Percentiles rank a stretch among this genome's conserved stretches.
phyloP scores from a whole-genome alignment of 2,113 vertebrate genomes.

The Marmota monax region DNA sequence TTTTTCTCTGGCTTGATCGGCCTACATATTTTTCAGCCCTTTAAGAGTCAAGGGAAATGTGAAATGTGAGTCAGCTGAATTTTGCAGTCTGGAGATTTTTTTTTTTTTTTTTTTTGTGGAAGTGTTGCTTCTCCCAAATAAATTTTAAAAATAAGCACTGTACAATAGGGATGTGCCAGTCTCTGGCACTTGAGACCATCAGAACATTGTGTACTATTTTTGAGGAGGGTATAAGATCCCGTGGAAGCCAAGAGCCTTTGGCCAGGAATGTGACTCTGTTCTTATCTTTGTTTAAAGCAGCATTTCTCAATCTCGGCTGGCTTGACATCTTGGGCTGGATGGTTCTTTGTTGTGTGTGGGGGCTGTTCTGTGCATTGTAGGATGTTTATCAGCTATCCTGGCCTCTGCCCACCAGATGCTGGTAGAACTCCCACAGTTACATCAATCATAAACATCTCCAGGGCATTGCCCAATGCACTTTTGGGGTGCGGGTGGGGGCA shows the following conservation, averaged over 20 bases:
- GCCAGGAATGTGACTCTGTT: conserved; percentile 10
- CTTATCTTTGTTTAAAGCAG: conserved; percentile 62
- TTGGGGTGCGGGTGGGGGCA: not conserved
- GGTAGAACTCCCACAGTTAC: not conserved
- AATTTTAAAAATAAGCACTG: conserved; percentile 66
- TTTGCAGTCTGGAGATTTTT: conserved; percentile 49
- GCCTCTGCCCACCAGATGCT: not conserved
- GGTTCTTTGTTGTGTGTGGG: not conserved
- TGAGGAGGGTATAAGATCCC: not conserved
- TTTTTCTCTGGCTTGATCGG: conserved; percentile 51
- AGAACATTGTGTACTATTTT: not conserved
- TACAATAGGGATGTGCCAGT: not conserved
- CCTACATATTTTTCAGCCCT: conserved; percentile 49
- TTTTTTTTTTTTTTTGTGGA: not conserved
- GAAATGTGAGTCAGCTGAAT: conserved; percentile 73
- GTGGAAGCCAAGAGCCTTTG: not conserved
- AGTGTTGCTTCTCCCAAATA: conserved; percentile 72
- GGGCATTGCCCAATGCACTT: not conserved
- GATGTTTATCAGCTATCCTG: not conserved
- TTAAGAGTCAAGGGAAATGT: conserved; percentile 53
- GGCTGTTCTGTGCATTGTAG: not conserved
- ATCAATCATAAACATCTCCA: not conserved
- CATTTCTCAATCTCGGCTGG: not conserved
- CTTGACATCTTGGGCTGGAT: not conserved
- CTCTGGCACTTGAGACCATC: not conserved